Conservation (phyloP, 30 jellyfish, hydroid and myxozoan genomes). For the Aurelia aurita complex sp. Pacific region DNA sequence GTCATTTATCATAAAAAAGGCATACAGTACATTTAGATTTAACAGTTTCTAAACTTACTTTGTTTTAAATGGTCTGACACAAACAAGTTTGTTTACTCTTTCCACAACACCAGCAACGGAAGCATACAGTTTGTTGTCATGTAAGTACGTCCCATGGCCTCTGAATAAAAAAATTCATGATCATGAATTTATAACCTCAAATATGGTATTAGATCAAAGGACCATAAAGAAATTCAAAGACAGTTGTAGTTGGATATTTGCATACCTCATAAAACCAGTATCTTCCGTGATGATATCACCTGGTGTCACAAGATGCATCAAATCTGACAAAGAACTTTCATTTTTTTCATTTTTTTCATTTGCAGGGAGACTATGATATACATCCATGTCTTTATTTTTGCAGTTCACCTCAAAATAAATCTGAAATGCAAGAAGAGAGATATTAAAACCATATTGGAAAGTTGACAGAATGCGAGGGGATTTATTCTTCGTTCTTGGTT, state of each 20-base stretch:
- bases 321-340: constrained; percentile 31
- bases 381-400: not conserved
- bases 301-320: constrained; percentile 88
- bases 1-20: too few relatives aligned
- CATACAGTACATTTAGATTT: too few relatives aligned
- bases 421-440: not conserved
- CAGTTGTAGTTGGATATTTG: too few relatives aligned
- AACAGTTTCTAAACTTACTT: constrained; percentile 38
- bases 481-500: too few relatives aligned
- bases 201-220: too few relatives aligned
- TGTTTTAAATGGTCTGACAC: constrained; percentile 89
- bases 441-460: too few relatives aligned
- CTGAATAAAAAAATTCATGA: not conserved
- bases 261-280: constrained; percentile 91
- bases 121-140: constrained; percentile 80
- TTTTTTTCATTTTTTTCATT: not conserved
- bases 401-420: not conserved
- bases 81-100: constrained; percentile 94
- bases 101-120: constrained; percentile 99
- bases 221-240: too few relatives aligned
- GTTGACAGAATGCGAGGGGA: too few relatives aligned
- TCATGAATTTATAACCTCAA: too few relatives aligned
- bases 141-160: constrained; percentile 98
- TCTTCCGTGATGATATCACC: constrained; percentile 98
- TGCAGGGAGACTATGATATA: not conserved